Percentiles rank a stretch among this genome's conserved stretches.
Conservation (phyloP, 1,140 invertebrate genomes). For the Bombyx mandarina region DNA sequence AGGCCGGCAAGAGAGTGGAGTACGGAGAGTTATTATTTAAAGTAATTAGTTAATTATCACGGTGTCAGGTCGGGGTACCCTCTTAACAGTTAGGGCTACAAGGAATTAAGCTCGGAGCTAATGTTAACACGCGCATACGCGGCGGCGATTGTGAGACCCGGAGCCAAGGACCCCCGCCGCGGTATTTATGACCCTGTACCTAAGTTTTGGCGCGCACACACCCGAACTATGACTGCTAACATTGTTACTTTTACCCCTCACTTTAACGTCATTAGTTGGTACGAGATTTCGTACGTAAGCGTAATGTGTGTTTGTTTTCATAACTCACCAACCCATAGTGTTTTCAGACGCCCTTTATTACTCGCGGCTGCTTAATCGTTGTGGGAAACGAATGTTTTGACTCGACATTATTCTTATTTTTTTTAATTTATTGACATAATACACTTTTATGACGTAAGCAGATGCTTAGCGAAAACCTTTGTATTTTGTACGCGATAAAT, state of each 20-base stretch:
- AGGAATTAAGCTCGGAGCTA: slow-evolving; percentile 62
- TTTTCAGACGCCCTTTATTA: slow-evolving; percentile 44
- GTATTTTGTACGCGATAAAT: slow-evolving; percentile 11
- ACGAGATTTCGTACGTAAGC: slow-evolving; percentile 61
- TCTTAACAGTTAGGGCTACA: slow-evolving; percentile 59
- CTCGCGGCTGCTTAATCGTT: slow-evolving; percentile 36
- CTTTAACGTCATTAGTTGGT: slow-evolving; percentile 63
- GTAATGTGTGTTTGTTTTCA: slow-evolving; percentile 65
- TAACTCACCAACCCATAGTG: slow-evolving; percentile 31
- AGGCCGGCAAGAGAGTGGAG: too few relatives aligned
- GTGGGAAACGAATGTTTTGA: slow-evolving; percentile 42
- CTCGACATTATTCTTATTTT: slow-evolving; percentile 16
- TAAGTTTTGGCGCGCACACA: slow-evolving; percentile 58
- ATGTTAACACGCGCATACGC: slow-evolving; percentile 63
- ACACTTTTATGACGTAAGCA: slow-evolving; percentile 32
- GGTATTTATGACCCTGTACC: slow-evolving; percentile 56
- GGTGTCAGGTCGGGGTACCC: slow-evolving; percentile 51
- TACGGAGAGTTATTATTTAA: slow-evolving; percentile 53
- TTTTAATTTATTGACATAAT: slow-evolving; percentile 33
- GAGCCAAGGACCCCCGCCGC: slow-evolving; percentile 37
- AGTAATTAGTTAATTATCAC: slow-evolving; percentile 69
- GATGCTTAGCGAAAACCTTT: slow-evolving; percentile 18
- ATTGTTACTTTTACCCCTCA: slow-evolving; percentile 60
- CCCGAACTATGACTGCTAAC: slow-evolving; percentile 59
- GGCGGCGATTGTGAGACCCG: slow-evolving; percentile 46